phyloP scores from a whole-genome alignment of 2,888 invertebrate genomes.

The Caenorhabditis sp. region DNA sequence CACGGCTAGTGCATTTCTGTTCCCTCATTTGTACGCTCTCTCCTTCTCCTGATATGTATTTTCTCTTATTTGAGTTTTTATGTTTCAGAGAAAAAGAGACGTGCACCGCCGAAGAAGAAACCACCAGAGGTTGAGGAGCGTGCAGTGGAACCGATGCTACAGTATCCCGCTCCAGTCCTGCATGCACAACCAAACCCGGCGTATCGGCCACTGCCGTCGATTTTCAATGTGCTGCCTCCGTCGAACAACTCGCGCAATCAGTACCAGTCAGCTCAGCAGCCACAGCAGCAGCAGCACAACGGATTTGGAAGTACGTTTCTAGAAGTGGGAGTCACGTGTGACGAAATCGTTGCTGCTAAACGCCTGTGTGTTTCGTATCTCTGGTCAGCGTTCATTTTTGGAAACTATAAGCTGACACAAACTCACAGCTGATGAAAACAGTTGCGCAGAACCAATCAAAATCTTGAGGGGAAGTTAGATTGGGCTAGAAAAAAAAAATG shows the following conservation, averaged over 20 bases:
- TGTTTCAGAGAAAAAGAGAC: constrained; percentile 21
- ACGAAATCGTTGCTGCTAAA: neutral
- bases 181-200: neutral
- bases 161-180: neutral
- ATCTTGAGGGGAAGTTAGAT: neutral
- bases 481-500: neutral
- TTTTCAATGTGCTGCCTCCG: constrained; percentile 7
- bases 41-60: neutral
- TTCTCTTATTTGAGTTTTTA: neutral
- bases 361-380: no score
- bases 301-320: constrained; percentile 5
- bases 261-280: neutral
- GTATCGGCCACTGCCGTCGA: constrained; percentile 11
- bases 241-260: neutral
- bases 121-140: neutral
- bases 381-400: no score
- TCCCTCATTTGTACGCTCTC: neutral
- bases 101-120: constrained; percentile 40
- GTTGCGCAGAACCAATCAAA: constrained; percentile 14
- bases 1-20: no score
- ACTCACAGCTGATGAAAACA: neutral
- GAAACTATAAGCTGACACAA: neutral
- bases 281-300: neutral
- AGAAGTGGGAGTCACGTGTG: neutral
- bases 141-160: neutral